Percentiles rank a stretch among this genome's conserved stretches.
Conservation (phyloP, 2,113 vertebrate species). For the Scolopax mira region DNA sequence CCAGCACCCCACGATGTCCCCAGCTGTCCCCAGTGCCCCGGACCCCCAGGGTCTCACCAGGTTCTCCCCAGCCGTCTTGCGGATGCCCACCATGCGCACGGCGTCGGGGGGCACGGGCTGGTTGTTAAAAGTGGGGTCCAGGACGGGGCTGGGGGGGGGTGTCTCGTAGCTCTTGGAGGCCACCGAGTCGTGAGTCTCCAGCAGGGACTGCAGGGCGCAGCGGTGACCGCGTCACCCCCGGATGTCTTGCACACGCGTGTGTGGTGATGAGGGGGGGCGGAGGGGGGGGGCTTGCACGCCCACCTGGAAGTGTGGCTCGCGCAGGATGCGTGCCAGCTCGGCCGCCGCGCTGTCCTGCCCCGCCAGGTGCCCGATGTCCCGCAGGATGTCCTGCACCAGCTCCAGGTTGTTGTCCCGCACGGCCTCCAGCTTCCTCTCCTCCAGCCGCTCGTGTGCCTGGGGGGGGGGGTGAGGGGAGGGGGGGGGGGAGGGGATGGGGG, state of each 20-base stretch:
- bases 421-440: conserved; percentile 91
- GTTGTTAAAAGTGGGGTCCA: conserved; percentile 86
- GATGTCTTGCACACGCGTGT: too few relatives aligned
- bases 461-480: too few relatives aligned
- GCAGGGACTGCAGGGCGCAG: conserved; percentile 80
- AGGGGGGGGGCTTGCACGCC: too few relatives aligned
- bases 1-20: too few relatives aligned
- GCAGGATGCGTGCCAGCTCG: conserved; percentile 86
- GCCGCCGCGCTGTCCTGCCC: conserved; percentile 78
- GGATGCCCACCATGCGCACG: conserved; percentile 95
- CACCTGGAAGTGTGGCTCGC: conserved; percentile 96
- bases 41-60: conserved; percentile 91
- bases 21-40: too few relatives aligned
- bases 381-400: conserved; percentile 93
- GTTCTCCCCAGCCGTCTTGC: conserved; percentile 91
- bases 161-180: conserved; percentile 95
- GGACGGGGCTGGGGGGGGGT: conserved; percentile 85
- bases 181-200: conserved; percentile 95
- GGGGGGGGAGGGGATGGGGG: too few relatives aligned
- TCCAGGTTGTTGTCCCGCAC: conserved; percentile 93
- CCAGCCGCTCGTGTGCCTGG: conserved; percentile 89
- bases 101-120: conserved; percentile 92
- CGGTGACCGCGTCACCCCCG: too few relatives aligned
- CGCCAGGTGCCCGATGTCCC: conserved; percentile 81
- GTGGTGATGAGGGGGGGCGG: too few relatives aligned